Conservation (phyloP, 2,797 vertebrate genomes). For the Australoheros facetus region DNA sequence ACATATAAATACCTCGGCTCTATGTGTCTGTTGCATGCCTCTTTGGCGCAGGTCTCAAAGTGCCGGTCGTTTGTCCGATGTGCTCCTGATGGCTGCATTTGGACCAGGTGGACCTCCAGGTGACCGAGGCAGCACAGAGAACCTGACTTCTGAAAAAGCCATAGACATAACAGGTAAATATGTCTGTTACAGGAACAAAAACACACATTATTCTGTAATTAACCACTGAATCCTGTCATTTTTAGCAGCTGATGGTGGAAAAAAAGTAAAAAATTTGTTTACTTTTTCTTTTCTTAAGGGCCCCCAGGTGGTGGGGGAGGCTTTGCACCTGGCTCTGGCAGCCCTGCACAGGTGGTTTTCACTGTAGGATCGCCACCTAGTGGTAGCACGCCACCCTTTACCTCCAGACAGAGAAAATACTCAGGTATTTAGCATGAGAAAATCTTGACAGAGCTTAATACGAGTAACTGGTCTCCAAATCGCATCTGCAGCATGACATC, state of each 20-base stretch:
- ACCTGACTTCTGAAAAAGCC: slow-evolving; percentile 88
- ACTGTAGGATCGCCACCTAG: slow-evolving; percentile 96
- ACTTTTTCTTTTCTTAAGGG: slow-evolving; percentile 67
- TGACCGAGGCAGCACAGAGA: slow-evolving; percentile 88
- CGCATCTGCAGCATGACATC: neutral
- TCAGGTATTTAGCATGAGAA: slow-evolving; percentile 82
- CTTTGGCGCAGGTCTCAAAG: slow-evolving; percentile 87
- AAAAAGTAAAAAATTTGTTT: neutral
- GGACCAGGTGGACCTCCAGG: slow-evolving; percentile 85
- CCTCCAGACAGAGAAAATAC: slow-evolving; percentile 87
- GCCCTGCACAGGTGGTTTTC: slow-evolving; percentile 92
- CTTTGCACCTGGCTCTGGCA: slow-evolving; percentile 81
- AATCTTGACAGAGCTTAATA: neutral
- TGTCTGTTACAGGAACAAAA: neutral
- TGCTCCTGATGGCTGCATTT: slow-evolving; percentile 95
- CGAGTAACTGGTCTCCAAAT: neutral
- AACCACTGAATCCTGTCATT: neutral
- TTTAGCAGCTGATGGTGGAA: neutral
- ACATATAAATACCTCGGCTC: neutral
- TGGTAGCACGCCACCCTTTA: slow-evolving; percentile 88
- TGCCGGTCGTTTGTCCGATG: slow-evolving; percentile 91
- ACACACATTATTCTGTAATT: neutral
- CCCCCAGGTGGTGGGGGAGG: slow-evolving; percentile 84
- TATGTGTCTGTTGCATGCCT: neutral
- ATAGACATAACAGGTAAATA: slow-evolving; percentile 87